Conservation (phyloP, 2,888 invertebrate genomes). For the Agrenia bidenticulata region DNA sequence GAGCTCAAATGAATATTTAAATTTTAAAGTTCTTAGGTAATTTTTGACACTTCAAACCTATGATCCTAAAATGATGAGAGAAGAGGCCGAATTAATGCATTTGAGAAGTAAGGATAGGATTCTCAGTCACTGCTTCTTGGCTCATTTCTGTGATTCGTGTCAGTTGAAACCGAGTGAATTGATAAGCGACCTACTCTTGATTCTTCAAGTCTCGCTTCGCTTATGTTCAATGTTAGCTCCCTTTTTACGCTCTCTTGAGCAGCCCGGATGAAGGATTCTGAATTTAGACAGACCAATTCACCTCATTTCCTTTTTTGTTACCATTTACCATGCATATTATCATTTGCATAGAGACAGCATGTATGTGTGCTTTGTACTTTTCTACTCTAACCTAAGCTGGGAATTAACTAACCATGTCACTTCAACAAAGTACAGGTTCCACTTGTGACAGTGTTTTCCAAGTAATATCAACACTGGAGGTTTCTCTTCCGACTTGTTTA, state of each 20-base stretch:
- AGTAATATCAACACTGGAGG: too few species aligned
- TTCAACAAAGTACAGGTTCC: too few species aligned
- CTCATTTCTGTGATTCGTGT: slow-evolving; percentile 11
- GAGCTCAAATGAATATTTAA: too few species aligned
- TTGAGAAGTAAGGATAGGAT: too few species aligned
- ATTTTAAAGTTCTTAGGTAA: too few species aligned
- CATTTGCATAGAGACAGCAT: slow-evolving; percentile 2
- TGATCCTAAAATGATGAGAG: too few species aligned
- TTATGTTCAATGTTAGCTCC: background rate
- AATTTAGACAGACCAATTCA: background rate
- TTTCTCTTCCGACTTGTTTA: too few species aligned
- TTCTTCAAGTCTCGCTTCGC: slow-evolving; percentile 15
- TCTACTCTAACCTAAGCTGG: too few species aligned
- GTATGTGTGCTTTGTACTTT: background rate
- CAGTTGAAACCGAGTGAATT: slow-evolving; percentile 14
- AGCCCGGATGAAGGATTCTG: slow-evolving; percentile 9
- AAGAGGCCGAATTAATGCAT: too few species aligned
- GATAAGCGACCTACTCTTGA: slow-evolving; percentile 21
- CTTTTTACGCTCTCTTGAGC: slow-evolving; percentile 13
- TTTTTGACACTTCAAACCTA: too few species aligned
- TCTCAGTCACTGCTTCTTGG: background rate
- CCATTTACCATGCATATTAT: background rate
- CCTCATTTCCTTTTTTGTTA: background rate
- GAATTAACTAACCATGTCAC: too few species aligned
- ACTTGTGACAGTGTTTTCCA: too few species aligned